phyloP scores from a whole-genome alignment of 2,113 vertebrate genomes.

The Saccopteryx bilineata region DNA sequence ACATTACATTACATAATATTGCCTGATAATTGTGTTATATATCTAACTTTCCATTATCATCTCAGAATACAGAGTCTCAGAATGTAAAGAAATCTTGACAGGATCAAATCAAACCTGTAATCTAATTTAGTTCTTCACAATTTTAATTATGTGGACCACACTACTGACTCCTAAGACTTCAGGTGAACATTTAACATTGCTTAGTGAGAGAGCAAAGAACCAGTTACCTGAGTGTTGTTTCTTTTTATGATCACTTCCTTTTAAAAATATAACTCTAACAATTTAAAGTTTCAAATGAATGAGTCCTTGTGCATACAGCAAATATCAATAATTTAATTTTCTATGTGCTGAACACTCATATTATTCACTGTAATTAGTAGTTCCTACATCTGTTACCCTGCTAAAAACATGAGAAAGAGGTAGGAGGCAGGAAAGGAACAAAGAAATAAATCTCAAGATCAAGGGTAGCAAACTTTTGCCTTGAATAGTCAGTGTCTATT shows the following conservation, averaged over 20 bases:
- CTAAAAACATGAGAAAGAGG: background rate
- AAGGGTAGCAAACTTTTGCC: background rate
- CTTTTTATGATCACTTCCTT: constrained; percentile 21
- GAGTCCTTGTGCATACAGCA: background rate
- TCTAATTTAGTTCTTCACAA: background rate
- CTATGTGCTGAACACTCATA: background rate
- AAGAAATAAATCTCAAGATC: background rate
- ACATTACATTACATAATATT: background rate
- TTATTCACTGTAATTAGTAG: background rate
- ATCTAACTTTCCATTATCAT: background rate
- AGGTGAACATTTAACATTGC: background rate
- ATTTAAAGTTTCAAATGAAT: background rate
- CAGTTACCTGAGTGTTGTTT: background rate
- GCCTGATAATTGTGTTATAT: background rate
- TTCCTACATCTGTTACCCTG: background rate
- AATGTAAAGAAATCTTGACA: background rate
- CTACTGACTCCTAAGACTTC: background rate
- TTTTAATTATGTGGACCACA: background rate
- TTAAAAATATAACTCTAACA: constrained; percentile 23
- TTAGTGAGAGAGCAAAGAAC: background rate
- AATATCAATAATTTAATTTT: constrained; percentile 15
- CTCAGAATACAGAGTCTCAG: background rate
- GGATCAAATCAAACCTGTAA: background rate
- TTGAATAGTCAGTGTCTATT: background rate
- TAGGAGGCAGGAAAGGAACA: background rate